A percentile compares a stretch with the other conserved stretches of the same genome.
These are phyloP conservation scores for Brachionus koreanus DNA, from an alignment of 1,140 invertebrate genomes.

Conservation along the genomic window DNA sequence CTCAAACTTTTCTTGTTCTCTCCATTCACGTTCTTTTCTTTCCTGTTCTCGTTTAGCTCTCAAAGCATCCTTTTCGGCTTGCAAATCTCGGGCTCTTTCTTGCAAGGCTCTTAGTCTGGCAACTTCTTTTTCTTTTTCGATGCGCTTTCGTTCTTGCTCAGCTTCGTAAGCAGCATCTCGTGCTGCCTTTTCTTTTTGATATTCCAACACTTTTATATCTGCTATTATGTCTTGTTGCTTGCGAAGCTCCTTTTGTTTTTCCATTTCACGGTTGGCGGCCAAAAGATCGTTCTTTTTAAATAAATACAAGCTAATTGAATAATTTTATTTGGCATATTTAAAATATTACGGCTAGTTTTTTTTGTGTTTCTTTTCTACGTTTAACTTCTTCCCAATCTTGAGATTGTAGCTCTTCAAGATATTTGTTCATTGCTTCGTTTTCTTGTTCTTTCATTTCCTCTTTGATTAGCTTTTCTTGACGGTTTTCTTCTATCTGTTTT, in stretches of 20 bases:
- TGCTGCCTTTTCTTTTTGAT: constrained; percentile 58
- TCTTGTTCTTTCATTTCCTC: constrained; percentile 38
- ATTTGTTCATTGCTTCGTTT: constrained; percentile 22
- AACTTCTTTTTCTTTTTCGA: constrained; percentile 59
- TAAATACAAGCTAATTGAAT: neutral
- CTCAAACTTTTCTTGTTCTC: constrained; percentile 56
- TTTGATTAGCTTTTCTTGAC: constrained; percentile 15
- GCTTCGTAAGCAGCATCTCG: constrained; percentile 56
- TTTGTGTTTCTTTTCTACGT: constrained; percentile 40
- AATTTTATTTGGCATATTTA: neutral
- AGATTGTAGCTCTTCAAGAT: constrained; percentile 25
- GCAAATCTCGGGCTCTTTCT: constrained; percentile 57
- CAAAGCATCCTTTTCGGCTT: constrained; percentile 57
- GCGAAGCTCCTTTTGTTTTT: constrained; percentile 51
- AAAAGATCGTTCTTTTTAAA: constrained; percentile 54
- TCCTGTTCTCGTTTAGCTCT: constrained; percentile 58
- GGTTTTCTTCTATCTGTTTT: constrained; percentile 31
- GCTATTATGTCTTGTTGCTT: constrained; percentile 54
- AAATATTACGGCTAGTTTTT: constrained; percentile 31
- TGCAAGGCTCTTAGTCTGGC: constrained; percentile 54
- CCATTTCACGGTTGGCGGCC: constrained; percentile 54
- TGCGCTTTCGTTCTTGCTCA: constrained; percentile 55
- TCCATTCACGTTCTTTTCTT: constrained; percentile 58
- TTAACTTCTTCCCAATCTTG: constrained; percentile 33
- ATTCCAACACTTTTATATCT: constrained; percentile 56